phyloP scores from a whole-genome alignment of 2,888 invertebrate genomes.

The Hypolimnas misippus region DNA sequence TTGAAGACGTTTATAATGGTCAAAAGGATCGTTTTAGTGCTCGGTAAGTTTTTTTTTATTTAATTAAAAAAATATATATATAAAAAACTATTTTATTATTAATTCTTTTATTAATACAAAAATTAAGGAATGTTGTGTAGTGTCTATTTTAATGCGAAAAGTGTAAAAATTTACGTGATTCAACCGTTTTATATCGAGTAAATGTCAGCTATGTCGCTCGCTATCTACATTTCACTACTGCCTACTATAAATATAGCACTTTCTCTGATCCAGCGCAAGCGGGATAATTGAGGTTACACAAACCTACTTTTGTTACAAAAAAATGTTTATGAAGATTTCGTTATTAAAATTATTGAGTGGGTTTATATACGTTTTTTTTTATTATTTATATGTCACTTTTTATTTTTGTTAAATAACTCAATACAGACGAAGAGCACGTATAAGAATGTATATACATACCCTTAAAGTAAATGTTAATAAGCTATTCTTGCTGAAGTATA shows the following conservation, averaged over 20 bases:
- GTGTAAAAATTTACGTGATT: not conserved
- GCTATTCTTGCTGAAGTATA: too few relatives aligned
- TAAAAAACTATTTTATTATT: too few relatives aligned
- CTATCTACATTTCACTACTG: constrained; percentile 34
- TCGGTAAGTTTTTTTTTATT: constrained; percentile 31
- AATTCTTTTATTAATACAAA: too few relatives aligned
- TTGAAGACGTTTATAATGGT: constrained; percentile 22
- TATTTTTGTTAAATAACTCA: too few relatives aligned
- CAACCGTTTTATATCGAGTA: not conserved
- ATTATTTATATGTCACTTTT: not conserved
- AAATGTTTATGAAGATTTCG: not conserved
- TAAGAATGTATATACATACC: too few relatives aligned
- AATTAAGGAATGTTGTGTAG: too few relatives aligned
- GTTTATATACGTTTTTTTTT: not conserved
- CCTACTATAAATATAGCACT: constrained; percentile 34
- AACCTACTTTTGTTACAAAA: constrained; percentile 23
- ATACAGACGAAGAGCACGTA: too few relatives aligned
- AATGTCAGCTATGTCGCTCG: constrained; percentile 16
- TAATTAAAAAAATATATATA: too few relatives aligned
- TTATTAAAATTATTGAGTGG: not conserved
- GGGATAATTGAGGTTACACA: constrained; percentile 30
- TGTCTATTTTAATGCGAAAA: not conserved
- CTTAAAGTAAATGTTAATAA: too few relatives aligned
- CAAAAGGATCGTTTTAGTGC: constrained; percentile 26
- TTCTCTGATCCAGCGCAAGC: constrained; percentile 35